Percentiles rank a stretch among this genome's conserved stretches.
Conservation (phyloP, 2,113 vertebrate species). For the Phaethon lepturus region DNA sequence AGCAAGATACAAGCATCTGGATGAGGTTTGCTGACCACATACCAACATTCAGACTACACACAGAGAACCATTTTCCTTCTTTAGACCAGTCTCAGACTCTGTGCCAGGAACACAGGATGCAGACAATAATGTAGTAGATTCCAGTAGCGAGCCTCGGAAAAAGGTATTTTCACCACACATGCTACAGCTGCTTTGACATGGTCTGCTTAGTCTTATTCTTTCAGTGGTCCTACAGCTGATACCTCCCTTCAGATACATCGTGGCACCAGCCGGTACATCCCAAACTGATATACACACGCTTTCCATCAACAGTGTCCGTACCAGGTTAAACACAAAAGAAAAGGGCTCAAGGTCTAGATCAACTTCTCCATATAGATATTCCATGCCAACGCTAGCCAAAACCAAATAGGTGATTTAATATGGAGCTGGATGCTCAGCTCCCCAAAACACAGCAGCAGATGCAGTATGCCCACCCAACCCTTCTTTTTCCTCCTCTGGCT, state of each 20-base stretch:
- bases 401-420: neutral
- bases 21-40: conserved; percentile 56
- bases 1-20: conserved; percentile 54
- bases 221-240: neutral
- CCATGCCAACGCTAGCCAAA: neutral
- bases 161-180: neutral
- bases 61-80: conserved; percentile 53
- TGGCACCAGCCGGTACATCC: neutral
- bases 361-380: neutral
- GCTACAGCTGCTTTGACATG: neutral
- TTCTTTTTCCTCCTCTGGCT: neutral
- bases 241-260: accelerated
- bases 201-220: neutral
- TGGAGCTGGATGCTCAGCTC: neutral
- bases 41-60: conserved; percentile 35
- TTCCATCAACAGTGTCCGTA: neutral
- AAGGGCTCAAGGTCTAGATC: neutral
- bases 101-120: conserved; percentile 32
- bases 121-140: neutral
- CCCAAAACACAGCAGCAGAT: neutral
- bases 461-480: neutral
- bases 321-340: neutral
- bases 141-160: neutral
- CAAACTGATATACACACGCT: neutral
- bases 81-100: neutral